phyloP scores from a whole-genome alignment of 2,888 invertebrate species.

The Tuberolachnus salignus region DNA sequence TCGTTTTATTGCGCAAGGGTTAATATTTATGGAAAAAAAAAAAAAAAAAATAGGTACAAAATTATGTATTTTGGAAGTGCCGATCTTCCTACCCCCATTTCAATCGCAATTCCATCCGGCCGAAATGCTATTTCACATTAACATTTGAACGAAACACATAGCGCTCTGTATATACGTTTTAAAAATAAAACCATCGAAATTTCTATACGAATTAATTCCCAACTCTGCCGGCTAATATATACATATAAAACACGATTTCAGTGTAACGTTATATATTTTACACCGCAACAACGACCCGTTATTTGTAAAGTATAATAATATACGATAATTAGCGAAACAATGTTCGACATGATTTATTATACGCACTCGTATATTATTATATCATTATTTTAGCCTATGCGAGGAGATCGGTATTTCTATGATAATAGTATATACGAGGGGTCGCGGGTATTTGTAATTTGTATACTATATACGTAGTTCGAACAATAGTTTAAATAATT shows the following conservation, averaged over 20 bases:
- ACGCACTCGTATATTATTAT: background rate
- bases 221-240: no score
- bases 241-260: background rate
- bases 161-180: no score
- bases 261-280: background rate
- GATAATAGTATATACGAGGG: slow-evolving; percentile 1
- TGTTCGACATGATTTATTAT: slow-evolving; percentile 10
- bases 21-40: no score
- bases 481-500: slow-evolving; percentile 20
- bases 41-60: no score
- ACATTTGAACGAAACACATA: no score
- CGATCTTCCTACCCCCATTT: no score
- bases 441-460: background rate
- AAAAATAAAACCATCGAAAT: background rate
- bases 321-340: background rate
- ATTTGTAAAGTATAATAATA: background rate
- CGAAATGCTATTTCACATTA: no score
- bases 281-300: background rate
- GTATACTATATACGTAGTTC: background rate
- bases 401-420: slow-evolving; percentile 12
- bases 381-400: slow-evolving; percentile 23
- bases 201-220: background rate
- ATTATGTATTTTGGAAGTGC: no score
- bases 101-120: no score
- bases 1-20: no score